Percentiles rank a stretch among this genome's conserved stretches.
Conservation (phyloP, 2,113 vertebrate genomes). For the Pedetes capensis region DNA sequence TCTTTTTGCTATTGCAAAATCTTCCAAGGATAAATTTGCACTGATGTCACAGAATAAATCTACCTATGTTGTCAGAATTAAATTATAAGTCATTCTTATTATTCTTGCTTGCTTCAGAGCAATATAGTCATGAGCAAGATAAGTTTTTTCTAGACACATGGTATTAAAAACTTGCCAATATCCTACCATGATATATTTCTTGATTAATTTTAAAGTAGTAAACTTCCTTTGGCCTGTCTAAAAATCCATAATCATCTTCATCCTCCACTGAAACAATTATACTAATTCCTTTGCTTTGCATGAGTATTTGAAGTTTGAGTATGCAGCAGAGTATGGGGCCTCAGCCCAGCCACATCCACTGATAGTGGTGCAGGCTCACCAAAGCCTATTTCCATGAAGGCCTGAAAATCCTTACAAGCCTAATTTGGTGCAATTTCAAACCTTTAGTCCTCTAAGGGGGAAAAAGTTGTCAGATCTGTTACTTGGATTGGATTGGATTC, state of each 20-base stretch:
- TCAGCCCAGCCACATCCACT: neutral
- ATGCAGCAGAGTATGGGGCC: neutral
- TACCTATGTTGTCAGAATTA: neutral
- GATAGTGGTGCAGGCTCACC: neutral
- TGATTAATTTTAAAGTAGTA: conserved; percentile 14
- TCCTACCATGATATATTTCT: neutral
- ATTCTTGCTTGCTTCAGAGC: neutral
- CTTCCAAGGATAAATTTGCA: neutral
- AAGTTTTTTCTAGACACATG: neutral
- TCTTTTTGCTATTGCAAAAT: neutral
- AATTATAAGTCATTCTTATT: neutral
- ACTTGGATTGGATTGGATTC: neutral
- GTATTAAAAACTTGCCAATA: neutral
- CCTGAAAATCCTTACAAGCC: neutral
- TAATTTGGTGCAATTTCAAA: neutral
- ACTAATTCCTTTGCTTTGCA: neutral
- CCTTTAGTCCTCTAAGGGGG: neutral
- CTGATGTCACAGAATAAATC: neutral
- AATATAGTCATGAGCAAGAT: neutral
- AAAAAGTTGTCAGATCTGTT: neutral
- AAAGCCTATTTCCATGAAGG: neutral
- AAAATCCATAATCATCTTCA: neutral
- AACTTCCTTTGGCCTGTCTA: neutral
- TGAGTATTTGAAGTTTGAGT: neutral
- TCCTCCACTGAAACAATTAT: neutral